These are phyloP conservation scores for Antheraea pernyi DNA, from an alignment of 1,140 invertebrate genomes.

Conservation along the genomic window DNA sequence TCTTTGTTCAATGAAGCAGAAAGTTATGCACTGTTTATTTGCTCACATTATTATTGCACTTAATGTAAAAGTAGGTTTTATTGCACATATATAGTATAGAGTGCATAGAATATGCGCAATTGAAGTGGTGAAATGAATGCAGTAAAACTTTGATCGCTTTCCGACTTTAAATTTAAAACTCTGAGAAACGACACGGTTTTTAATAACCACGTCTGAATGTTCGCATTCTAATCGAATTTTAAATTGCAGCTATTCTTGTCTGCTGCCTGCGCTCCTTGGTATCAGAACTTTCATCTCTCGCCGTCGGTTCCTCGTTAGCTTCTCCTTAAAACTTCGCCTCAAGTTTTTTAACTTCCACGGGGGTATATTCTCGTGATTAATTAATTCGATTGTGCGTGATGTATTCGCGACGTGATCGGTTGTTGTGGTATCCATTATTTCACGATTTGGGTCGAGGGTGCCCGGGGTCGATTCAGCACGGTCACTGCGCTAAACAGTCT, in stretches of 20 bases:
- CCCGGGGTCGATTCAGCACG: slow-evolving; percentile 53
- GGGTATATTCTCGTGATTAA: slow-evolving; percentile 70
- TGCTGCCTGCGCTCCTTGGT: slow-evolving; percentile 42
- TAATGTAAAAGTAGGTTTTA: neutral
- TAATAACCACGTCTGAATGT: slow-evolving; percentile 64
- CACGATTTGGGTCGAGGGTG: slow-evolving; percentile 54
- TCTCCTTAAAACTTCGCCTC: slow-evolving; percentile 73
- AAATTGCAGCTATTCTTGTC: slow-evolving; percentile 76
- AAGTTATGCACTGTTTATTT: neutral
- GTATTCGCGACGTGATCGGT: slow-evolving; percentile 55
- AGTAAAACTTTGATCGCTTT: neutral
- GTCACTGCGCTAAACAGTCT: slow-evolving; percentile 62
- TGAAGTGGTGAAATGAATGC: no score
- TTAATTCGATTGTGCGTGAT: slow-evolving; percentile 74
- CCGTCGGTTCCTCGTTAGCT: slow-evolving; percentile 70
- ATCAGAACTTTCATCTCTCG: slow-evolving; percentile 69
- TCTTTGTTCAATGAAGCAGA: neutral
- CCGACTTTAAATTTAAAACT: slow-evolving; percentile 6
- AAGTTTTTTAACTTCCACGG: slow-evolving; percentile 72
- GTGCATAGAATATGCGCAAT: neutral
- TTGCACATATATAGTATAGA: neutral
- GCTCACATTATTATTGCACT: neutral
- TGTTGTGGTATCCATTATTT: slow-evolving; percentile 60
- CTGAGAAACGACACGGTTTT: slow-evolving; percentile 30
- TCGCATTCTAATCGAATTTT: slow-evolving; percentile 77